Evolutionary conservation across 2,888 invertebrate species (phyloP).

Genomic region (Zaprionus bogoriensis): DNA sequence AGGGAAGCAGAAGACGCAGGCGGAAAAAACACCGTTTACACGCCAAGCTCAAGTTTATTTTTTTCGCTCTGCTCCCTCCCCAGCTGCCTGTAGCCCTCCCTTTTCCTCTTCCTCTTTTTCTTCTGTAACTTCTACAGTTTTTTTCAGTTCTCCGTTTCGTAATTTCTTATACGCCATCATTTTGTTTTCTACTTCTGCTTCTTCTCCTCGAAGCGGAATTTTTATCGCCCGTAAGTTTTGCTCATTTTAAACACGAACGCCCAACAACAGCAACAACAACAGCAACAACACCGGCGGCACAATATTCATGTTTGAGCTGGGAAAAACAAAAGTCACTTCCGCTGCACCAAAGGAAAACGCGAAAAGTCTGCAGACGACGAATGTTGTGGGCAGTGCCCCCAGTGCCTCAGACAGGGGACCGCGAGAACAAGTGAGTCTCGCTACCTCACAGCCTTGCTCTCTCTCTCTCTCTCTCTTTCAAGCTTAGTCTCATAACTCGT

Average conservation of each 20-base stretch:
- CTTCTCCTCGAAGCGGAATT: constrained; percentile 53
- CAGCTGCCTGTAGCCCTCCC: too few relatives aligned
- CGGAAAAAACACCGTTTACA: constrained; percentile 62
- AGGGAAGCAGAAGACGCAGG: constrained; percentile 14
- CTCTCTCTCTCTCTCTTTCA: constrained; percentile 19
- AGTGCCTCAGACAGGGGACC: not conserved
- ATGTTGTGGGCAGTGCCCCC: constrained; percentile 29
- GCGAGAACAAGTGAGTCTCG: not conserved
- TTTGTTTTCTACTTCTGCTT: constrained; percentile 34
- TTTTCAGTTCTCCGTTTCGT: constrained; percentile 49
- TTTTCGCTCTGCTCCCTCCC: constrained; percentile 18
- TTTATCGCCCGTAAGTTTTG: constrained; percentile 72
- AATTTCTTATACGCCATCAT: constrained; percentile 59
- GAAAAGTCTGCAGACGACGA: constrained; percentile 64
- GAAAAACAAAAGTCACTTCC: constrained; percentile 81
- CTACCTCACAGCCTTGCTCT: not conserved
- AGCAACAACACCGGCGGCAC: constrained; percentile 60
- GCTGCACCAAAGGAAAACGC: constrained; percentile 70
- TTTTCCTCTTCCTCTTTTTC: constrained; percentile 36
- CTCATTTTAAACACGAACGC: constrained; percentile 70
- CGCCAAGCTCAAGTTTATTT: constrained; percentile 58
- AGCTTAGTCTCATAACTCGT: too few relatives aligned
- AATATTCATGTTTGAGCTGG: constrained; percentile 69
- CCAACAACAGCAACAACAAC: constrained; percentile 34
- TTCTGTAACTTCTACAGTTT: constrained; percentile 36